Conservation (phyloP, 2,797 vertebrate genomes). For the Oceanodroma leucorhoa region DNA sequence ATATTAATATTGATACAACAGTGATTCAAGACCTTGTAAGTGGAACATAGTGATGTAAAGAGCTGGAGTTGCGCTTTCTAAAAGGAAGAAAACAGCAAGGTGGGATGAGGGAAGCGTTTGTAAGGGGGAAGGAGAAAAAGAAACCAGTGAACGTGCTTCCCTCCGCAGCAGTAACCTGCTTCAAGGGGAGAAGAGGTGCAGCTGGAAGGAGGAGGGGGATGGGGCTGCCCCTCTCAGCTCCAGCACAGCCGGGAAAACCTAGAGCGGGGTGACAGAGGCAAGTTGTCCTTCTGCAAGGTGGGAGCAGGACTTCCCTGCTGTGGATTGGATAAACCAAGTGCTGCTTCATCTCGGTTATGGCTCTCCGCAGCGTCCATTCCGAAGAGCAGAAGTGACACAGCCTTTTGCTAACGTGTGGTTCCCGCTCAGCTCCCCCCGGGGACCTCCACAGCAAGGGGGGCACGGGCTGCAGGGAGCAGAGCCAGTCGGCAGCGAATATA, state of each 20-base stretch:
- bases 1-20: not conserved
- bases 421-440: not conserved
- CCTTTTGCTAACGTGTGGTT: too few relatives aligned
- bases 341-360: not conserved
- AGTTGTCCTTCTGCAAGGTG: not conserved
- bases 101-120: not conserved
- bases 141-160: not conserved
- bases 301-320: not conserved
- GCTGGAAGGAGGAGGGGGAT: not conserved
- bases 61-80: not conserved
- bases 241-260: not conserved
- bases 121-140: not conserved
- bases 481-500: rapidly evolving
- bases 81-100: not conserved
- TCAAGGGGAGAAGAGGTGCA: not conserved
- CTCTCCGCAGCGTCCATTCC: not conserved
- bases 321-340: not conserved
- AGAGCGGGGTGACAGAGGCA: not conserved
- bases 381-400: not conserved
- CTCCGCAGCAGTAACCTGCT: not conserved
- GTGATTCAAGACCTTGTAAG: not conserved
- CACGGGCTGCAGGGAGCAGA: not conserved
- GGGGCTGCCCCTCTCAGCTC: not conserved
- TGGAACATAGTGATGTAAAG: not conserved
- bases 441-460: too few relatives aligned